Evolutionary conservation across 1,140 invertebrate genomes (phyloP), one percentile per base, ranked within the genome.

Genomic region (Saccostrea glomerata): DNA sequence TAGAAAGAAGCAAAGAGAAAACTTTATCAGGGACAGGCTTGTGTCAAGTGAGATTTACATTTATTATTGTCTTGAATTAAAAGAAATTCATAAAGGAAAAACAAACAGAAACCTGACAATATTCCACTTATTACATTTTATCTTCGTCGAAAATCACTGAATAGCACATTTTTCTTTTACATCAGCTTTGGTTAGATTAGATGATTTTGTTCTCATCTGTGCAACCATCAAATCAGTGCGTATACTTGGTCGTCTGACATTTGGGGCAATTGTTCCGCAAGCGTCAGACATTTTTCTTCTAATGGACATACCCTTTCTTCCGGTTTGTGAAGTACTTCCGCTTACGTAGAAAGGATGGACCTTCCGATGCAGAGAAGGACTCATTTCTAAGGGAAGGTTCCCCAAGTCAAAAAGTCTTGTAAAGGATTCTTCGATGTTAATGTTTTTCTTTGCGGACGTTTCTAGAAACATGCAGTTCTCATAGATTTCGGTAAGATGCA

Each of bases 161-260:
- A 92, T 89, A 4, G 82, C 84, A 88, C 91, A 92, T 86, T 89
- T 90, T 12, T 87, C 63, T 66, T 56, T 63, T 13, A 77, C 55
- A 58, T 89, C 84, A 1, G 40, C 56, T 23, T 85, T 70, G 36
- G 85, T 77, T 84, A 86, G 36, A 12, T 84, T 82, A 73, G 82
- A 89, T 25, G 83, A 66, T n/a, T 86, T 90, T 60, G 91, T 91
- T 17, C 91, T 36, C 66, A 97, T 97, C 93, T 97, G 96, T 96
- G 98, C 97, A 86, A 97, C 97, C 96, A 98, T 97, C 77, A 98
- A 96, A 94, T 98, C 97, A 7, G 97, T 98, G 84, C 97, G 96
- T 87, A 98, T 97, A 94, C 97, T 97, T 9, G 97, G 97, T 73
- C 97, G 95, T 60, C 97, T 95, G 0, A 97, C 97, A 93, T 98